Base-by-base conservation (phyloP, 2,113 vertebrate species). In the Athene noctua region DNA sequence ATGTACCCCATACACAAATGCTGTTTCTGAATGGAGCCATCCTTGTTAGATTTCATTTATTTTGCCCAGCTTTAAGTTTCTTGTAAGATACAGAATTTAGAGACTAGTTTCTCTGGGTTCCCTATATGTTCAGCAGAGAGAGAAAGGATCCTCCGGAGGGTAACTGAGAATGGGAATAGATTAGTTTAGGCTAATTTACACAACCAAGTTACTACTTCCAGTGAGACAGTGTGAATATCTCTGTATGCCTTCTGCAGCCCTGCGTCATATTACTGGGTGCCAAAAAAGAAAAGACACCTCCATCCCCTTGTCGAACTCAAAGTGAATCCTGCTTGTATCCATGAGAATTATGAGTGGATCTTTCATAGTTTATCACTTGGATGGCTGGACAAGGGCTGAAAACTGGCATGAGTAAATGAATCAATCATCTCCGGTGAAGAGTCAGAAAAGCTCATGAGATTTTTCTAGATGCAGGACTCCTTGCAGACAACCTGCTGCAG, bases 391-490 rank as follows among this genome's bases (percentile, higher is more conserved):
- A 80, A 44, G 27, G 29, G 29, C 15, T 29, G 65, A 42, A 74
- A 84, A 49, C 10, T 23, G 44, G 20, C 2, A 4, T 44, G 42
- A 86, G n/a, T 54, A 42, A 77, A 86, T 4, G 17, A n/a, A 36
- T 10, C 4, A 54, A 81, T 52, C 15, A 6, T 7, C 4, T 70
- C 17, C 20, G 47, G n/a, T 17, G 25, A 46, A 54, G 34, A 65
- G 14, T 49, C 21, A 78, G 51, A 47, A 59, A 70, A 86, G 5
- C 5, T 47, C 21, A 36, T 21, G 36, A 80, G 34, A 34, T 32
- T n/a, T 57, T 34, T 90, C 12, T 15, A 36, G 52, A 32, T 0
- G 0, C 4, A 49, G 27, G 52, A n/a, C 4, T 75, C 52, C 8
- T 78, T 81, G 34, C 18, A 49, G n/a, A 9, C 26, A 54, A 29